These are phyloP conservation scores for Cerastis leucographa DNA, from an alignment of 2,888 invertebrate genomes.

Conservation along the genomic window DNA sequence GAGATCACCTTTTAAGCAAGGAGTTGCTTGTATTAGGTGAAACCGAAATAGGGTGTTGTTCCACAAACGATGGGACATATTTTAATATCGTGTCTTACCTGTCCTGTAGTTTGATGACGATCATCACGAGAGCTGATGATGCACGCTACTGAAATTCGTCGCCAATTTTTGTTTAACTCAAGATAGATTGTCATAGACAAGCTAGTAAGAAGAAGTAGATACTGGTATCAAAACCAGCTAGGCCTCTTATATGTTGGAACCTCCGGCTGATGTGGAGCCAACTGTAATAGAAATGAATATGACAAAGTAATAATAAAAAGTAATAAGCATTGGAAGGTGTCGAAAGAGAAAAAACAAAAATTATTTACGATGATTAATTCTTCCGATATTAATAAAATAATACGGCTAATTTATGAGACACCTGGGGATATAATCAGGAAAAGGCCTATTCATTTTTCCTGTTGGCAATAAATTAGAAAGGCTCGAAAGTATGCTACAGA, in stretches of 20 bases:
- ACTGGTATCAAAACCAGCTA: background rate
- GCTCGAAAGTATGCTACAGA: background rate
- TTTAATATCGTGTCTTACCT: background rate
- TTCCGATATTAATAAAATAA: background rate
- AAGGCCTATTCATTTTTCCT: background rate
- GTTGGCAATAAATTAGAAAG: background rate
- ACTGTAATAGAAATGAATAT: background rate
- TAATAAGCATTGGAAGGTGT: background rate
- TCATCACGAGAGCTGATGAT: background rate
- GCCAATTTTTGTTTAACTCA: background rate
- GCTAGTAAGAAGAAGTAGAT: background rate
- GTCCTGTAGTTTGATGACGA: background rate
- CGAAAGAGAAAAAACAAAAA: background rate
- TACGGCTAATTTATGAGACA: background rate
- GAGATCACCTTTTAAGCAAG: too few relatives aligned
- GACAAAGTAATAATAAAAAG: background rate
- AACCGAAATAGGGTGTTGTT: background rate
- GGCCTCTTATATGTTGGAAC: background rate
- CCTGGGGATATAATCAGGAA: background rate
- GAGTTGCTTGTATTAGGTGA: too few relatives aligned
- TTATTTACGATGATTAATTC: slow-evolving; percentile 1
- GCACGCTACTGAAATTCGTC: background rate
- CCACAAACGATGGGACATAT: background rate
- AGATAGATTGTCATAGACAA: background rate
- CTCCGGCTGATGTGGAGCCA: background rate